Base-by-base conservation (phyloP, 2,888 invertebrate species). In the Cancer borealis region DNA sequence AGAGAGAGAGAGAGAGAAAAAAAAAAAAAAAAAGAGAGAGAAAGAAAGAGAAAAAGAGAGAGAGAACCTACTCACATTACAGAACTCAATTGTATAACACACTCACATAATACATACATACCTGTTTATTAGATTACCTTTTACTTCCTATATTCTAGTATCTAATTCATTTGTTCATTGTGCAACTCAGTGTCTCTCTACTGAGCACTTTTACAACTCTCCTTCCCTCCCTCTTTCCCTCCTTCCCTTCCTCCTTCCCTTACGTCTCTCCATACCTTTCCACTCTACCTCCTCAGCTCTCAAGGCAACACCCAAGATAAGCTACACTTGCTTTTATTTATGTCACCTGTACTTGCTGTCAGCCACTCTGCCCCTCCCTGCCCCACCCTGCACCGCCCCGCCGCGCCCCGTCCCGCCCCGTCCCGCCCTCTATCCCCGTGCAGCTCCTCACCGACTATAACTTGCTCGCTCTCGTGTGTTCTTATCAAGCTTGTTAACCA, bases 1-100 rank as follows among this genome's bases (percentile, higher is more conserved):
- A 79, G 79, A 79, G 79, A 79, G 79, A 79, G 79, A 79, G 79
- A 79, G 79, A 79, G 79, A n/a, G 21, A 10, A 8, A n/a, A n/a
- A n/a, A n/a, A n/a, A n/a, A n/a, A n/a, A n/a, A n/a, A n/a, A n/a
- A n/a, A n/a, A n/a, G 73, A 8, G 21, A 4, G 79, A 17, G 79
- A 17, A 0, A 17, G 0, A 10, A 26, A 73, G 73, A 39, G 2
- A 39, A 39, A 39, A 39, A 39, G 2, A 39, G 39, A 39, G 2
- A 39, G 39, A 39, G 39, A 39, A 49, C 12, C 12, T 54, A 54
- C 54, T 54, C 14, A 54, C 3, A 14, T 3, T 54, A 17, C 17
- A 54, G 54, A 54, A 54, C 12, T 54, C 17, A 54, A 54, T 17
- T 54, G 54, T 17, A 54, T 3, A 17, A 17, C 21, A 21, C 73